A percentile compares a stretch with the other conserved stretches of the same genome.
Conservation (phyloP, 2,797 vertebrate species). For the Channa striata region DNA sequence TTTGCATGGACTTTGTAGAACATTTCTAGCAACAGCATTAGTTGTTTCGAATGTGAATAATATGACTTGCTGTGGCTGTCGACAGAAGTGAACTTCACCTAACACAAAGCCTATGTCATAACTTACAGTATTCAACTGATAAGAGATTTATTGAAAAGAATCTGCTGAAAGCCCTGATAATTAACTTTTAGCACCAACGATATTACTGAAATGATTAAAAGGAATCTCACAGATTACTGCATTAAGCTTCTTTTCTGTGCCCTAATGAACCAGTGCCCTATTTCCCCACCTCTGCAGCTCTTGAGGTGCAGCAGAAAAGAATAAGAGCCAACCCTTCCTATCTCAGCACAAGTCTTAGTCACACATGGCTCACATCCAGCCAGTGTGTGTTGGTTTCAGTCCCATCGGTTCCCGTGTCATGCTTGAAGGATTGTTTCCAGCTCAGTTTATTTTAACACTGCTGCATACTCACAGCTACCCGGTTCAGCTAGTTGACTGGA, state of each 20-base stretch:
- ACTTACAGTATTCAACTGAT: background rate
- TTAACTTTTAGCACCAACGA: background rate
- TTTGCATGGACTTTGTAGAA: background rate
- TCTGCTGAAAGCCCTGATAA: background rate
- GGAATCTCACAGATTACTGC: background rate
- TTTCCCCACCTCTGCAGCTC: conserved; percentile 2
- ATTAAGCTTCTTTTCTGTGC: conserved; percentile 3
- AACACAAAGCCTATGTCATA: background rate
- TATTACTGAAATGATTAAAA: background rate
- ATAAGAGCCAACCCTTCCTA: conserved; percentile 48
- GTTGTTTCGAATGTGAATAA: background rate
- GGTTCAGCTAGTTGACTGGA: conserved; percentile 83
- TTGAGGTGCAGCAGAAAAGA: conserved; percentile 19
- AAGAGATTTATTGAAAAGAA: background rate
- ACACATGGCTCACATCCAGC: conserved; percentile 81
- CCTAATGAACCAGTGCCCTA: background rate
- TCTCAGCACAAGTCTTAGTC: conserved; percentile 69
- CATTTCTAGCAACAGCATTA: background rate
- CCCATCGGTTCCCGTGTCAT: conserved; percentile 73
- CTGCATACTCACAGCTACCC: conserved; percentile 80
- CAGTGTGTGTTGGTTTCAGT: conserved; percentile 73
- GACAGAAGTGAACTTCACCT: background rate
- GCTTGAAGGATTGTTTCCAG: conserved; percentile 83
- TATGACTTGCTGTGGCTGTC: background rate
- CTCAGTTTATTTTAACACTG: conserved; percentile 86